These are phyloP conservation scores for Pangasius macronema DNA, from an alignment of 2,797 vertebrate genomes.

Conservation along the genomic window DNA sequence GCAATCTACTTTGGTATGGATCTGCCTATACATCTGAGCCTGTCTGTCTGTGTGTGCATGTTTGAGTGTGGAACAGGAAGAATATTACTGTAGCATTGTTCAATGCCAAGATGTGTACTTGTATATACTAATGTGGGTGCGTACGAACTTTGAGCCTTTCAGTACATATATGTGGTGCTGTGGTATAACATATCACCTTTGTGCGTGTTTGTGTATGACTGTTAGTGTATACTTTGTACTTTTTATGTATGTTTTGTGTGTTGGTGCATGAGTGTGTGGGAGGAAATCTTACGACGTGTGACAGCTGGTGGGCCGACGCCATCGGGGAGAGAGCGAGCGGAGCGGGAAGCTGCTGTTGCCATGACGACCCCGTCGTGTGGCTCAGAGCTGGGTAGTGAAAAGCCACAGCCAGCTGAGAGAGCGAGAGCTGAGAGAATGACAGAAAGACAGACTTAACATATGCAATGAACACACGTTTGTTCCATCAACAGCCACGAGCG, in stretches of 20 bases:
- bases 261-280: conserved; percentile 49
- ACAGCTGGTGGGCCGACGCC: conserved; percentile 74
- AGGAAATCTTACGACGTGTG: conserved; percentile 78
- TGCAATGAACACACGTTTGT: conserved; percentile 46
- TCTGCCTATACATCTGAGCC: background rate
- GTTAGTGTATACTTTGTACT: conserved; percentile 14
- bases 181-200: conserved; percentile 26
- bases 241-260: conserved; percentile 24
- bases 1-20: background rate
- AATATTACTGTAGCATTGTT: background rate
- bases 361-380: conserved; percentile 63
- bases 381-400: conserved; percentile 70
- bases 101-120: background rate
- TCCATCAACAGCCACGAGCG: conserved; percentile 28
- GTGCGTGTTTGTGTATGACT: conserved; percentile 28
- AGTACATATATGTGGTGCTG: background rate
- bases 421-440: conserved; percentile 77
- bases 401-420: conserved; percentile 84
- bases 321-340: conserved; percentile 71
- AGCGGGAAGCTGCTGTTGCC: conserved; percentile 67
- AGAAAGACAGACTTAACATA: conserved; percentile 29
- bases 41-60: background rate
- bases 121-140: background rate
- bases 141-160: background rate
- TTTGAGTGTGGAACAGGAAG: background rate